Conservation (phyloP, 2,888 invertebrate species). For the Dynastes maya region DNA sequence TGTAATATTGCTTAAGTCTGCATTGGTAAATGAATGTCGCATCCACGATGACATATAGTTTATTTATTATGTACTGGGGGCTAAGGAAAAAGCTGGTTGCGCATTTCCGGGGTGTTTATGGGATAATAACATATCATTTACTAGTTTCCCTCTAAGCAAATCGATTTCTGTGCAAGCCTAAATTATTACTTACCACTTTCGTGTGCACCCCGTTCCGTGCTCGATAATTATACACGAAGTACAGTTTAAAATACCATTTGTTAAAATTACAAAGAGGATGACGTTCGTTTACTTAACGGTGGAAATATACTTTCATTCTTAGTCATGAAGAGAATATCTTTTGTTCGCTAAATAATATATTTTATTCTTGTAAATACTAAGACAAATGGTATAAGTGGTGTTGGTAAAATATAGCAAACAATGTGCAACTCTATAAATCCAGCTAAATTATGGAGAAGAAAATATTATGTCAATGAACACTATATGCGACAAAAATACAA, state of each 20-base stretch:
- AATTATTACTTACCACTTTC: conserved; percentile 47
- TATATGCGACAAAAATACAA: too few species aligned
- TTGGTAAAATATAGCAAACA: too few species aligned
- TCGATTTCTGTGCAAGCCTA: conserved; percentile 49
- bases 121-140: conserved; percentile 52
- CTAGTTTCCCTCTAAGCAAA: conserved; percentile 48
- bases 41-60: conserved; percentile 22
- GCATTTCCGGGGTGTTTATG: conserved; percentile 52
- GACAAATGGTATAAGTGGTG: too few species aligned
- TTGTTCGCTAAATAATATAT: too few species aligned
- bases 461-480: too few species aligned
- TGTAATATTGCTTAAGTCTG: background rate
- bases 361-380: too few species aligned
- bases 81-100: conserved; percentile 40
- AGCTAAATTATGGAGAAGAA: too few species aligned
- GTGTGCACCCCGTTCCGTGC: conserved; percentile 39
- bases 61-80: conserved; percentile 35
- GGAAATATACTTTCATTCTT: conserved; percentile 22
- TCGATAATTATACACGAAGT: conserved; percentile 28
- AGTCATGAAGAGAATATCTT: too few species aligned
- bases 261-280: conserved; percentile 38
- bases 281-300: conserved; percentile 39
- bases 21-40: conserved; percentile 34
- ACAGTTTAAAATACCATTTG: conserved; percentile 40
- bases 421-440: too few species aligned